These are phyloP conservation scores for Sturnus vulgaris DNA, from an alignment of 2,113 vertebrate species.

Conservation along the genomic window DNA sequence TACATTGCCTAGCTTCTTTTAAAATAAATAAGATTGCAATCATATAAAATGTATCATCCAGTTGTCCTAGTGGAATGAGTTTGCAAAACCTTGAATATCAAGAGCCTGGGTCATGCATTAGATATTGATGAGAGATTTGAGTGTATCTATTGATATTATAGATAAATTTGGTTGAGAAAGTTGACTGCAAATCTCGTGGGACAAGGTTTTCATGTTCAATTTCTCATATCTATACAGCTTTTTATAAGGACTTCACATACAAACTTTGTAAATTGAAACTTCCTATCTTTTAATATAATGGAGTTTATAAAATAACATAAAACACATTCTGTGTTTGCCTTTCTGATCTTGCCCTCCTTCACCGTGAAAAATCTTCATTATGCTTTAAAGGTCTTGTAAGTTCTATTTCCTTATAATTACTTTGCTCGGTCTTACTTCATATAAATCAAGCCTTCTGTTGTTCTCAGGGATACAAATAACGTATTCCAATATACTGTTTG, in stretches of 20 bases:
- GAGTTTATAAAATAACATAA: background rate
- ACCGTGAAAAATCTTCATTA: background rate
- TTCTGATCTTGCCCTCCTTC: background rate
- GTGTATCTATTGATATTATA: background rate
- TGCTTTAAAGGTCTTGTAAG: background rate
- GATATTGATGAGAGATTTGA: background rate
- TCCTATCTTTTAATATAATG: background rate
- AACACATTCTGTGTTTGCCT: background rate
- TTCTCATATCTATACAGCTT: background rate
- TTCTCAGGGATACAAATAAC: background rate
- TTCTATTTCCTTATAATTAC: background rate
- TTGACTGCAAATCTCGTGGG: background rate
- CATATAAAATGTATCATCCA: background rate
- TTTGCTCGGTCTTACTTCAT: background rate
- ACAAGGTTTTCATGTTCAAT: background rate
- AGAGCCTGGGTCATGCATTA: background rate
- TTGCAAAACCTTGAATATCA: background rate
- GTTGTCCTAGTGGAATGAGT: background rate
- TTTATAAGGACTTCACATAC: background rate
- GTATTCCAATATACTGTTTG: background rate
- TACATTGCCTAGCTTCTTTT: background rate
- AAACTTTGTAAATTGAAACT: background rate
- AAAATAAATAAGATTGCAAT: background rate
- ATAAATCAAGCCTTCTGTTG: background rate
- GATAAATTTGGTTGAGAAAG: background rate